Evolutionary conservation across 1,140 invertebrate species (phyloP).

Genomic region (Platyscapa corneri): DNA sequence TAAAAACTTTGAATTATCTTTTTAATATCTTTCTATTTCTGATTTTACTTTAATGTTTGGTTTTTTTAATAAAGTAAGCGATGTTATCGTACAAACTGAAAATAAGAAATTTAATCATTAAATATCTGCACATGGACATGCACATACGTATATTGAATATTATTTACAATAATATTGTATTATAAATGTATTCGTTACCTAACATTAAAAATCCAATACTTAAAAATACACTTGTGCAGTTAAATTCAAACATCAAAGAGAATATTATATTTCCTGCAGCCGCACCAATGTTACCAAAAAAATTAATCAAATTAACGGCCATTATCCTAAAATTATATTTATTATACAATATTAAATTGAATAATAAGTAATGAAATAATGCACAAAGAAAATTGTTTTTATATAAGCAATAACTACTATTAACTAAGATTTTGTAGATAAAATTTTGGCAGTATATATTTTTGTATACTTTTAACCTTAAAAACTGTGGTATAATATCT

Average conservation of each 20-base stretch:
- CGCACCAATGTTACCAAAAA: slow-evolving; percentile 66
- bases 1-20: neutral
- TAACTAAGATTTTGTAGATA: no score
- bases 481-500: slow-evolving; percentile 65
- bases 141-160: no score
- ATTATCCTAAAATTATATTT: slow-evolving; percentile 60
- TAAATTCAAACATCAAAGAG: slow-evolving; percentile 60
- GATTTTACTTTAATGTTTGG: slow-evolving; percentile 49
- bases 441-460: neutral
- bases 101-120: slow-evolving; percentile 50
- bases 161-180: neutral
- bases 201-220: slow-evolving; percentile 63
- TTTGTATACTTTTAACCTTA: slow-evolving; percentile 62
- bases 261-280: slow-evolving; percentile 67
- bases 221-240: slow-evolving; percentile 63
- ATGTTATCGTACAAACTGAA: slow-evolving; percentile 57
- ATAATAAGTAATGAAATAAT: neutral
- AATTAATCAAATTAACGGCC: slow-evolving; percentile 59
- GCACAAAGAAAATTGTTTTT: neutral
- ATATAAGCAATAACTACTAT: no score
- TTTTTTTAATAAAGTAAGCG: slow-evolving; percentile 58
- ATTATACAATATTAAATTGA: neutral
- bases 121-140: neutral
- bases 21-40: slow-evolving; percentile 51
- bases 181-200: slow-evolving; percentile 58